phyloP scores from a whole-genome alignment of 2,888 invertebrate species.

The Pollenia amentaria region DNA sequence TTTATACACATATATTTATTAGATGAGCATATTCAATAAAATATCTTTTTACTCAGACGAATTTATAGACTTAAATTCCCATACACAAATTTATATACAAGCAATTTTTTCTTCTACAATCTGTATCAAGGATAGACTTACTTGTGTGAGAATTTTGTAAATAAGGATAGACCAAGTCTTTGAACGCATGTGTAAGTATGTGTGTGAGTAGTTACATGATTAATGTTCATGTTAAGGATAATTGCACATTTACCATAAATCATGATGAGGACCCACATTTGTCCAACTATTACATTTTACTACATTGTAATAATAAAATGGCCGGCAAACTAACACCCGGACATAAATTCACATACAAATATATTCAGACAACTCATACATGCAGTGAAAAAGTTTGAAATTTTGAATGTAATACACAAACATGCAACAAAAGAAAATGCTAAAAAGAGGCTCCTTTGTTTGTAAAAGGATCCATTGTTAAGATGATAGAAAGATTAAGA shows the following conservation, averaged over 20 bases:
- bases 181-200: conserved; percentile 6
- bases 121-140: conserved; percentile 37
- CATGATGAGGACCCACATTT: conserved; percentile 68
- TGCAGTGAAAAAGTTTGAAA: conserved; percentile 24
- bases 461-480: conserved; percentile 38
- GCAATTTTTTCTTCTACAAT: conserved; percentile 39
- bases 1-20: neutral
- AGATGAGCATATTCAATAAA: conserved; percentile 51
- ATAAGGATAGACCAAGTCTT: conserved; percentile 54
- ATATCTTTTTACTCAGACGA: conserved; percentile 42
- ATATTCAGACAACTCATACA: neutral
- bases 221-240: conserved; percentile 75
- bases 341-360: neutral
- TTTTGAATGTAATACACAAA: conserved; percentile 24
- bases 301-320: conserved; percentile 47
- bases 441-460: neutral
- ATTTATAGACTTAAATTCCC: neutral
- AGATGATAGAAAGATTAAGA: conserved; percentile 62
- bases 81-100: conserved; percentile 52
- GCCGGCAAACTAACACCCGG: conserved; percentile 16
- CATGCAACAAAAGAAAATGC: neutral
- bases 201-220: conserved; percentile 66
- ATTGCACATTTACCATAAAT: conserved; percentile 76
- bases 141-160: conserved; percentile 21
- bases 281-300: conserved; percentile 62